These are phyloP conservation scores for Platygyra sinensis DNA, from an alignment of 64 coral and sea anemone genomes.

Conservation along the genomic window DNA sequence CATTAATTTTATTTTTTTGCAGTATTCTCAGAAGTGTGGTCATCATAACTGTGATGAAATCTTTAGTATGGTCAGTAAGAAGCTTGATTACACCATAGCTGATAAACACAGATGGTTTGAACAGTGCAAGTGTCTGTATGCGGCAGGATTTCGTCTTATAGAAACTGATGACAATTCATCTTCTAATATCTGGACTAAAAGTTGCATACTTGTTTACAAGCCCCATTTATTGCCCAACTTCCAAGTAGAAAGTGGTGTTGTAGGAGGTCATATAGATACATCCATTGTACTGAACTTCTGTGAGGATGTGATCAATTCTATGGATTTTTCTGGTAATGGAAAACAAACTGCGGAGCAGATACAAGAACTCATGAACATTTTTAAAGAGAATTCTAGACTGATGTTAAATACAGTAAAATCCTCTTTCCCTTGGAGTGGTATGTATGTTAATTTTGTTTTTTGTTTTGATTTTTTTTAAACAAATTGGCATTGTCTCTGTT, in stretches of 20 bases:
- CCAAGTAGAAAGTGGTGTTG: conserved; percentile 10
- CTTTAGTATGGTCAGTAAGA: neutral
- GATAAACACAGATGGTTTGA: neutral
- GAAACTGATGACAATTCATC: neutral
- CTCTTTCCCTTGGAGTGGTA: conserved; percentile 16
- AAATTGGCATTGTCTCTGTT: too few species aligned
- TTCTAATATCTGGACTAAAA: neutral
- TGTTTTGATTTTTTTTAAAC: too few species aligned
- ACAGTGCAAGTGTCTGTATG: conserved; percentile 1
- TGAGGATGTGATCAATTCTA: neutral
- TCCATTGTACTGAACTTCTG: conserved; percentile 12
- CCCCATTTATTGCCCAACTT: conserved; percentile 7
- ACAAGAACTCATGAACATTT: neutral
- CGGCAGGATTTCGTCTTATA: conserved; percentile 6
- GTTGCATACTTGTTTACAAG: conserved; percentile 7
- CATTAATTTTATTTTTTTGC: neutral
- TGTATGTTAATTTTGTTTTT: neutral
- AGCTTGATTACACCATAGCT: neutral
- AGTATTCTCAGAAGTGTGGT: conserved; percentile 1
- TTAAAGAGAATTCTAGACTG: neutral
- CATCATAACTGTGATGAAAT: neutral
- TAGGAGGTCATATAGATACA: neutral
- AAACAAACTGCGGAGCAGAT: neutral
- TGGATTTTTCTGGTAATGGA: neutral
- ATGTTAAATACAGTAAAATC: neutral